These are phyloP conservation scores for Chymomyza caudatula DNA, from an alignment of 2,888 invertebrate genomes.

Conservation along the genomic window DNA sequence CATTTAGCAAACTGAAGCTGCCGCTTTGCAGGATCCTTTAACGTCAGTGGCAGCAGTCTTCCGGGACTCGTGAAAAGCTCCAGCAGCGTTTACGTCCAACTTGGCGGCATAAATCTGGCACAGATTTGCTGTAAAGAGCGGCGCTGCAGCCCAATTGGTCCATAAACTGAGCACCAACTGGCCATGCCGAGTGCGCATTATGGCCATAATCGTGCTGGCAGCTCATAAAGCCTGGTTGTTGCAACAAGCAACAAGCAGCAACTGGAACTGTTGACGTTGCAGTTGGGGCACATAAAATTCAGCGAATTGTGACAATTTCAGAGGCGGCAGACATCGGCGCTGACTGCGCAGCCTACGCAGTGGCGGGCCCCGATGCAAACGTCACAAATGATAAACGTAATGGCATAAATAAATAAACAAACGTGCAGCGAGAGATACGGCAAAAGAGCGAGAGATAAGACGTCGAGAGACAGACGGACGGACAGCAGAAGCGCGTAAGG, in stretches of 20 bases:
- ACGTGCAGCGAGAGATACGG: slow-evolving; percentile 1
- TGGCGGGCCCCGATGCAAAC: slow-evolving; percentile 63
- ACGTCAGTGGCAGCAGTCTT: no score
- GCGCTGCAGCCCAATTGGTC: not conserved
- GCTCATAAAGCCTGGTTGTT: not conserved
- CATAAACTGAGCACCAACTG: not conserved
- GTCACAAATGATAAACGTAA: slow-evolving; percentile 73
- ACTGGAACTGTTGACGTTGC: not conserved
- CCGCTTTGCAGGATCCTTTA: no score
- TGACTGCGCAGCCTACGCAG: not conserved
- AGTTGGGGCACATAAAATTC: slow-evolving; percentile 51
- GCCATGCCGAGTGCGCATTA: not conserved
- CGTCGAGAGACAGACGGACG: not conserved
- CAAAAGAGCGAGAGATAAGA: not conserved
- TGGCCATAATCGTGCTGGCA: not conserved
- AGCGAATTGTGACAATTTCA: slow-evolving; percentile 65
- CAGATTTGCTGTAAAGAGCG: slow-evolving; percentile 37
- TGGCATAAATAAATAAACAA: slow-evolving; percentile 68
- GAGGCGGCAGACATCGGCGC: not conserved
- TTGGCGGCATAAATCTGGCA: slow-evolving; percentile 58
- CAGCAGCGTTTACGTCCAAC: not conserved
- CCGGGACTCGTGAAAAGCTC: not conserved
- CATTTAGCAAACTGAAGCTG: no score
- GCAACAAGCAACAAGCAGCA: slow-evolving; percentile 8
- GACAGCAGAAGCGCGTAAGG: slow-evolving; percentile 9